A percentile compares a stretch with the other conserved stretches of the same genome.
Evolutionary conservation across 2,888 invertebrate genomes (phyloP).

Genomic region (Nomada hirtipes): DNA sequence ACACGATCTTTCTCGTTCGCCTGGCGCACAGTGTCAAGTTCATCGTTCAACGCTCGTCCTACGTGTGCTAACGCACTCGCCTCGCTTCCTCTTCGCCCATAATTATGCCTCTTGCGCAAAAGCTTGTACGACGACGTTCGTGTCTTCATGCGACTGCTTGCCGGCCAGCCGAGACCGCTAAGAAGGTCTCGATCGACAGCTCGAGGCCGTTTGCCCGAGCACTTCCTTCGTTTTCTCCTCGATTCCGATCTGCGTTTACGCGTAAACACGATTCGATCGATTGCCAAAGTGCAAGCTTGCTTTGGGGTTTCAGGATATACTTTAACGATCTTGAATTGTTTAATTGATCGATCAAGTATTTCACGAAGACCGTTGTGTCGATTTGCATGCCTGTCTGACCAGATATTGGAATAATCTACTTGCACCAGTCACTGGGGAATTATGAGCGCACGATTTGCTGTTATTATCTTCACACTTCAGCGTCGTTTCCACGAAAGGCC

Average conservation of each 20-base stretch:
- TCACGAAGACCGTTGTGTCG: too few relatives aligned
- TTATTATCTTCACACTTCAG: too few relatives aligned
- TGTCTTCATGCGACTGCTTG: slow-evolving; percentile 67
- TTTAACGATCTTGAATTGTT: too few relatives aligned
- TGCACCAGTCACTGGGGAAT: not conserved
- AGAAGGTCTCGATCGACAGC: slow-evolving; percentile 65
- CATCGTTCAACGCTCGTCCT: slow-evolving; percentile 78
- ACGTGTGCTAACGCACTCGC: slow-evolving; percentile 76
- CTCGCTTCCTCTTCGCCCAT: slow-evolving; percentile 73
- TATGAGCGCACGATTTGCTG: too few relatives aligned
- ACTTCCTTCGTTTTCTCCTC: slow-evolving; percentile 35
- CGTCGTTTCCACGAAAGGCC: slow-evolving; percentile 3
- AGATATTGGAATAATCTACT: slow-evolving; percentile 13
- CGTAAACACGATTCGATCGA: not conserved
- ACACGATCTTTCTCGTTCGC: slow-evolving; percentile 33
- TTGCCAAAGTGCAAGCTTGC: not conserved
- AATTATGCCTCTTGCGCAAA: slow-evolving; percentile 76
- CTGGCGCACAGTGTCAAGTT: slow-evolving; percentile 74
- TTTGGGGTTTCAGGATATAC: too few relatives aligned
- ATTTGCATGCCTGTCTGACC: not conserved
- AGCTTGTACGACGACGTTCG: slow-evolving; percentile 67
- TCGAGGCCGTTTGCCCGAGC: slow-evolving; percentile 65
- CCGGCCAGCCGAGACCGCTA: slow-evolving; percentile 53
- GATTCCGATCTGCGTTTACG: slow-evolving; percentile 21
- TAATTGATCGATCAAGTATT: too few relatives aligned